Evolutionary conservation across 1,140 invertebrate species (phyloP).

Genomic region (Medauroidea extradentata): DNA sequence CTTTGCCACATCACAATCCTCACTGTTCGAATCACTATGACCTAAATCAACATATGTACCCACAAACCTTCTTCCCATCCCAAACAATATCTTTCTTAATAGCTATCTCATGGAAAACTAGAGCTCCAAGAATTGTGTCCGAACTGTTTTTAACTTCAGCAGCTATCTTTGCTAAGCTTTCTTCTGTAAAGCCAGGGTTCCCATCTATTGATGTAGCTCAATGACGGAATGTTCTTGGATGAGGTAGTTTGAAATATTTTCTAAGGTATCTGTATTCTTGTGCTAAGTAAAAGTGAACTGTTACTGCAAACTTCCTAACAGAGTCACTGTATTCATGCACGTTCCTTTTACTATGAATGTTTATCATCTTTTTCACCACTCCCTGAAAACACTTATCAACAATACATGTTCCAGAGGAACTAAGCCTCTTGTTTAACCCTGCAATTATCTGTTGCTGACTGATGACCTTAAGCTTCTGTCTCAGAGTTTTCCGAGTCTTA

Average conservation of each 20-base stretch:
- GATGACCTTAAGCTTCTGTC: background rate
- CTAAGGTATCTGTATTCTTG: slow-evolving; percentile 2
- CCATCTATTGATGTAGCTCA: too few species aligned
- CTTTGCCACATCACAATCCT: slow-evolving; percentile 29
- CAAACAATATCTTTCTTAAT: slow-evolving; percentile 33
- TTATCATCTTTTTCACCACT: background rate
- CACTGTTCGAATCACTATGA: slow-evolving; percentile 18
- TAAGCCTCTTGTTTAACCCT: background rate
- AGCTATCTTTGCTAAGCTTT: slow-evolving; percentile 35
- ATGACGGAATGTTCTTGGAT: slow-evolving; percentile 38
- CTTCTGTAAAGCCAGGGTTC: slow-evolving; percentile 40
- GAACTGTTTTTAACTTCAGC: background rate
- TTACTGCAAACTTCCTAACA: slow-evolving; percentile 6
- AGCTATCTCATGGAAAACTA: slow-evolving; percentile 41
- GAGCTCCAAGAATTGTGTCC: slow-evolving; percentile 22
- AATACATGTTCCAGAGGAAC: background rate
- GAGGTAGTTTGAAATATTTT: too few species aligned
- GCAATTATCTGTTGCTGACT: background rate
- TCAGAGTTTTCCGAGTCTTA: background rate
- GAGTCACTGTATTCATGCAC: background rate
- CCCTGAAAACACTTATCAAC: background rate
- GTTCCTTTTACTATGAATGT: background rate
- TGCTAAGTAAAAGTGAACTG: slow-evolving; percentile 12
- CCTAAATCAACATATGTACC: slow-evolving; percentile 37
- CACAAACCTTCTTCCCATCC: slow-evolving; percentile 25